phyloP scores from a whole-genome alignment of 1,140 invertebrate genomes.

The Drosophila neocordata region DNA sequence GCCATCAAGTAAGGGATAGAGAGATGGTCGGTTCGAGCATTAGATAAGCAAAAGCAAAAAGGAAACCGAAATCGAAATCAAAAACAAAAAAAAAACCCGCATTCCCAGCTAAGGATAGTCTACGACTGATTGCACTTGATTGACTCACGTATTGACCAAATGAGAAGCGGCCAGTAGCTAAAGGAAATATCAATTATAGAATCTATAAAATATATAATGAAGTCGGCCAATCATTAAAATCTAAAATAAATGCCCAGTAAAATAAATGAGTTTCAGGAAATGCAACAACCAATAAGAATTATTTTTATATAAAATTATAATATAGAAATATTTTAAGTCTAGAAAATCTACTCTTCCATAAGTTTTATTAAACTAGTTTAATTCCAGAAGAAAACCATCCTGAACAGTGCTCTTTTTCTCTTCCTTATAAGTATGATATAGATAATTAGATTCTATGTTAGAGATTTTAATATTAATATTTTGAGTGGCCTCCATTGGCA shows the following conservation, averaged over 20 bases:
- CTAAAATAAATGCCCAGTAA: background rate
- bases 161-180: conserved; percentile 26
- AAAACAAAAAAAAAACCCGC: background rate
- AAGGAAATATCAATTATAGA: conserved; percentile 1
- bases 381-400: no score
- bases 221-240: background rate
- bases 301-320: no score
- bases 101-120: background rate
- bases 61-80: background rate
- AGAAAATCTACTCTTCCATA: no score
- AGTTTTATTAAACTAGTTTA: no score
- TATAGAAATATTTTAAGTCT: no score
- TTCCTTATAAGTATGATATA: no score
- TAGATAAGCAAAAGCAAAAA: conserved; percentile 10
- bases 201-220: background rate
- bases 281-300: no score
- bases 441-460: no score
- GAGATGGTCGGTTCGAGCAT: background rate
- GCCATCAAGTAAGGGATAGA: background rate
- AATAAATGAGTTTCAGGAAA: background rate
- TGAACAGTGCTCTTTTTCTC: no score
- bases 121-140: conserved; percentile 57
- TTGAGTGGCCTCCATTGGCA: no score
- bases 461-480: no score
- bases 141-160: conserved; percentile 24